phyloP scores from a whole-genome alignment of 2,113 vertebrate genomes.

The Nothocercus nigrocapillus region DNA sequence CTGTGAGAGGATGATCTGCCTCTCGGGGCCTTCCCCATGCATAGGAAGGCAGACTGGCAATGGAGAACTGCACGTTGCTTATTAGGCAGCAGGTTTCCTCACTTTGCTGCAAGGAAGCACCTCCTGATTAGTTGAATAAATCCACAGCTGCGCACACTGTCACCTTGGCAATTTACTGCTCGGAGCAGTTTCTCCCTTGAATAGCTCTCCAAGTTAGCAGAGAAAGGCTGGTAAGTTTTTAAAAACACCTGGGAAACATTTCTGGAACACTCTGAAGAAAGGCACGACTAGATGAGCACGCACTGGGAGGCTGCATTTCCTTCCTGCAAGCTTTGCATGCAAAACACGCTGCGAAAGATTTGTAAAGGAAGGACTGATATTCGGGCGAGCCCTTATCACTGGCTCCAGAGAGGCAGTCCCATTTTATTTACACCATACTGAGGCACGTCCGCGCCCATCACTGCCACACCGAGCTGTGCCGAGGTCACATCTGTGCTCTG shows the following conservation, averaged over 20 bases:
- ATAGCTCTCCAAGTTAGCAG: not conserved
- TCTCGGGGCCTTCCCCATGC: not conserved
- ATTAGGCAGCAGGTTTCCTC: slow-evolving; percentile 1
- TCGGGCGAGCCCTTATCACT: not conserved
- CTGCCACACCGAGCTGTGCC: too few species aligned
- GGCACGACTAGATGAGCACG: not conserved
- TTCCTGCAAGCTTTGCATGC: not conserved
- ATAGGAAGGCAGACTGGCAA: not conserved
- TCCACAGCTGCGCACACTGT: slow-evolving; percentile 1
- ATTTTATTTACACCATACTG: too few species aligned
- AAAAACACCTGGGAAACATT: slow-evolving; percentile 11
- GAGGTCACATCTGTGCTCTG: too few species aligned
- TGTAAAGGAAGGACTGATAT: not conserved
- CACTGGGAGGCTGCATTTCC: not conserved
- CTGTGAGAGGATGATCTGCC: not conserved
- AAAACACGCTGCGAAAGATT: not conserved
- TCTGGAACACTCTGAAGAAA: not conserved
- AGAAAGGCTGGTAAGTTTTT: slow-evolving; percentile 13
- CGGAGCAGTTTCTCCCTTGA: slow-evolving; percentile 24
- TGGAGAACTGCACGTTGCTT: not conserved
- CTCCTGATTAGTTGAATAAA: slow-evolving; percentile 33
- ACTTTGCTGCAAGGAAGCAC: slow-evolving; percentile 7
- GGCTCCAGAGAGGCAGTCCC: not conserved
- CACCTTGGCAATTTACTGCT: slow-evolving; percentile 18
- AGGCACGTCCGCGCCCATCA: too few species aligned